Conservation (phyloP, 2,888 invertebrate genomes). For the Autographa pulchrina region DNA sequence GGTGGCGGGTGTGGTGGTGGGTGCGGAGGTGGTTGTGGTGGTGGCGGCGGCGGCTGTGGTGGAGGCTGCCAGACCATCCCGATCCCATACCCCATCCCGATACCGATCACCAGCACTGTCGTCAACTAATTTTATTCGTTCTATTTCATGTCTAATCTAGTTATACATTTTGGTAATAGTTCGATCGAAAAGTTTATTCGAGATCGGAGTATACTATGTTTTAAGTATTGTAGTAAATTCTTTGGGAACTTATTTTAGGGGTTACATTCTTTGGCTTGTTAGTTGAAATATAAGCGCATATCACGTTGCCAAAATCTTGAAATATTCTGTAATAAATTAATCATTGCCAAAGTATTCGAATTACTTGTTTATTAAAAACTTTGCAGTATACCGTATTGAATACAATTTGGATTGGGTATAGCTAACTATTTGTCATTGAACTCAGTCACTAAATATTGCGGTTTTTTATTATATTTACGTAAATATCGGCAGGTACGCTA, state of each 20-base stretch:
- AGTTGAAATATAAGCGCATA: not conserved
- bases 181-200: conserved; percentile 7
- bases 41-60: conserved; percentile 53
- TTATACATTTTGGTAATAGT: not conserved
- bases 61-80: conserved; percentile 64
- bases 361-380: not conserved
- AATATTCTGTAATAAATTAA: not conserved
- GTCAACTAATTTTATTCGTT: conserved; percentile 30
- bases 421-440: not conserved
- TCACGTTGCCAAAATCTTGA: not conserved
- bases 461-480: too few species aligned
- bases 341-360: conserved; percentile 1
- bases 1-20: conserved; percentile 56
- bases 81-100: conserved; percentile 72
- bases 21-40: conserved; percentile 47
- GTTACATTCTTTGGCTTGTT: not conserved
- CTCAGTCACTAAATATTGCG: too few species aligned
- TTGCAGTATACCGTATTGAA: not conserved
- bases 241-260: not conserved
- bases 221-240: not conserved
- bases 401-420: not conserved
- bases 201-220: not conserved
- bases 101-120: conserved; percentile 64
- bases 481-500: too few species aligned
- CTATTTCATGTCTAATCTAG: not conserved